A percentile compares a stretch with the other conserved stretches of the same genome.
These are phyloP conservation scores for Biston stratarius DNA, from an alignment of 2,888 invertebrate species.

Conservation along the genomic window DNA sequence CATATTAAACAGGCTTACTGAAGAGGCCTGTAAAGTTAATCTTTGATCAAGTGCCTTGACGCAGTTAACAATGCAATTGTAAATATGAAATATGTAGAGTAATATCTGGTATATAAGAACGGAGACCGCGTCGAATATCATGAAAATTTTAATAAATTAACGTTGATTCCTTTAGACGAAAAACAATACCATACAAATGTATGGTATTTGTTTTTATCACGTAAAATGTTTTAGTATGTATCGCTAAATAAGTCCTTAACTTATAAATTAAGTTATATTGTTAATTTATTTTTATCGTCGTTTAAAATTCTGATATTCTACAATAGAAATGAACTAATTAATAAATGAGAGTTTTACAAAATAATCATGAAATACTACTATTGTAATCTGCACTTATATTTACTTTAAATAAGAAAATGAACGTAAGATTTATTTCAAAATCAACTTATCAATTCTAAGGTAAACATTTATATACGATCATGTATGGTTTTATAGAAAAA, in stretches of 20 bases:
- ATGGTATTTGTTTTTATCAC: slow-evolving; percentile 7
- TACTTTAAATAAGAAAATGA: too few relatives aligned
- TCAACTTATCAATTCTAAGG: too few relatives aligned
- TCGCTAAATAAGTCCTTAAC: background rate
- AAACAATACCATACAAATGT: too few relatives aligned
- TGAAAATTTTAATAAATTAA: slow-evolving; percentile 1
- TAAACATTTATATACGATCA: too few relatives aligned
- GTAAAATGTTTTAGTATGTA: background rate
- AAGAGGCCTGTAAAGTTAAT: slow-evolving; percentile 16
- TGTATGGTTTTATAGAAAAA: too few relatives aligned
- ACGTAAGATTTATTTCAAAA: too few relatives aligned
- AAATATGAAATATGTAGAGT: background rate
- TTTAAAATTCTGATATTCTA: background rate
- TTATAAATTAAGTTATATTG: background rate
- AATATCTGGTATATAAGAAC: background rate
- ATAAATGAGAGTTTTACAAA: too few relatives aligned
- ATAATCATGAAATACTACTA: too few relatives aligned
- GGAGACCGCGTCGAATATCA: background rate
- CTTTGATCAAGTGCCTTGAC: slow-evolving; percentile 22
- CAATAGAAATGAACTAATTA: too few relatives aligned
- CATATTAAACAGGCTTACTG: slow-evolving; percentile 3
- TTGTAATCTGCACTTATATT: too few relatives aligned
- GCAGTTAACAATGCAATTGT: slow-evolving; percentile 10
- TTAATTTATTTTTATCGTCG: background rate
- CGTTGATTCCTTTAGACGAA: too few relatives aligned